Evolutionary conservation across 2,888 invertebrate species (phyloP), one percentile per base, ranked within the genome.

Genomic region (Mongoloraphidia duomilia): DNA sequence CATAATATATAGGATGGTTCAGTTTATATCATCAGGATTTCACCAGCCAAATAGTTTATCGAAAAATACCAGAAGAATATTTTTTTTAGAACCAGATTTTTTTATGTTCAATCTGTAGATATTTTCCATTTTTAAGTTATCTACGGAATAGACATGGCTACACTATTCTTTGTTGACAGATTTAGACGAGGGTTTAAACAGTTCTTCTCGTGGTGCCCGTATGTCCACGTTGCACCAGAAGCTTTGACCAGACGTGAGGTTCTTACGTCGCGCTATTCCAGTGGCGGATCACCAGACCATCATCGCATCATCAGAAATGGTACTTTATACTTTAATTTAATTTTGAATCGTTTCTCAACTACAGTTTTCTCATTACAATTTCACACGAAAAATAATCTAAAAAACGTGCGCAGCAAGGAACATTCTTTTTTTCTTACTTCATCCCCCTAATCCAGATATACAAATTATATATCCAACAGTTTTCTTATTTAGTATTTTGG

Each of bases 171-270:
- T 55, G 49, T 45, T 68, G 67, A 14, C 68, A 93, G 94, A 66
- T 95, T 95, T 69, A 80, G 94, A 43, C 80, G 90, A 58, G 95
- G 95, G 9, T 93, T 95, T 70, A 86, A 87, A 62, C 85, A 89
- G 65, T 86, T 92, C 66, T 93, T 94, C 70, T 84, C 85, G 60
- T 94, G 90, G 73, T 84, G 90, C 60, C 85, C 86, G 4, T 82
- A 80, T 59, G 80, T 89, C 26, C 76, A 80, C 13, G 73, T 85
- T 35, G 78, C 77, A 12, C 77, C 80, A 2, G 80, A 81, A 50
- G 76, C 80, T 0, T 65, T 87, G 40, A 81, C 78, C 11, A 72
- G 88, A 49, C 75, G 85, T 52, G 80, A 87, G 57, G 84, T 81
- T 1, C 76, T 86, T 49, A 86, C 85, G 9, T 82, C 84, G 10